A percentile compares a stretch with the other conserved stretches of the same genome.
phyloP scores from a whole-genome alignment of 2,888 invertebrate genomes.

The Kuschelorhynchus macadamiae region DNA sequence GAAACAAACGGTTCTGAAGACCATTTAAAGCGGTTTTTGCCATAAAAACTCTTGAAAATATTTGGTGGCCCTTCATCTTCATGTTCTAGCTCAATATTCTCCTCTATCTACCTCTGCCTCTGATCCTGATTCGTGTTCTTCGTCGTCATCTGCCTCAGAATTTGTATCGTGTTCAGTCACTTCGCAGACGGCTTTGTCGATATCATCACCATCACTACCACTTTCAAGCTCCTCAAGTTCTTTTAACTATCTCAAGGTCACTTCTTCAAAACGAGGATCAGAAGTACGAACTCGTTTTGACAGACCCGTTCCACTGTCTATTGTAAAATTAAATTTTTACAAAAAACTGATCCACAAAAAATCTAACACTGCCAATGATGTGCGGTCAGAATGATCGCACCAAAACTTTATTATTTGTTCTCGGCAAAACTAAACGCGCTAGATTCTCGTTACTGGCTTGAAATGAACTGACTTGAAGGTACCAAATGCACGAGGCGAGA shows the following conservation, averaged over 20 bases:
- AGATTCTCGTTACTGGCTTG: not conserved
- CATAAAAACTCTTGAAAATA: not conserved
- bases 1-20: too few relatives aligned
- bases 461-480: not conserved
- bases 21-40: too few relatives aligned
- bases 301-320: conserved; percentile 6
- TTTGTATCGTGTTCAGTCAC: conserved; percentile 6
- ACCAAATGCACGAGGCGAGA: not conserved
- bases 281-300: conserved; percentile 16
- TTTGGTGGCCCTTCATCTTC: not conserved
- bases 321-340: too few relatives aligned
- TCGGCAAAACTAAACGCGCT: not conserved
- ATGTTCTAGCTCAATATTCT: too few relatives aligned
- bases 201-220: conserved; percentile 4
- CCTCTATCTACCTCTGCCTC: too few relatives aligned
- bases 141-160: not conserved
- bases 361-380: not conserved
- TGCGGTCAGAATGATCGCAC: not conserved
- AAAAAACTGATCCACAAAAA: not conserved
- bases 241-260: not conserved
- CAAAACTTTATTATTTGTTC: not conserved
- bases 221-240: not conserved
- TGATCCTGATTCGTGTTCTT: too few relatives aligned
- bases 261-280: conserved; percentile 6
- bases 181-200: conserved; percentile 4